These are phyloP conservation scores for Yponomeuta sedellus DNA, from an alignment of 2,888 invertebrate genomes.

Conservation along the genomic window DNA sequence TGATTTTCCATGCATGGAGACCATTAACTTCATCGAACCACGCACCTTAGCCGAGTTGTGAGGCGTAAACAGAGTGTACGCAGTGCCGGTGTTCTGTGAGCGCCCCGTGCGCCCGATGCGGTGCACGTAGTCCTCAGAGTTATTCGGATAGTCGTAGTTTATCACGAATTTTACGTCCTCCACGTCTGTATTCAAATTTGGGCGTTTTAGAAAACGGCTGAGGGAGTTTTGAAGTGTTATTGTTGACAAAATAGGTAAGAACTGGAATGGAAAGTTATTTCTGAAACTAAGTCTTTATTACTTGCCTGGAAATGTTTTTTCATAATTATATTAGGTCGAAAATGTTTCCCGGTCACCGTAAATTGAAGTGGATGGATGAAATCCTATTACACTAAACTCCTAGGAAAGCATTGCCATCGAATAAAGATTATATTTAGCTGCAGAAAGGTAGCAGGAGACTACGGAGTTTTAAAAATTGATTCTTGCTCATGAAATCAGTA, in stretches of 20 bases:
- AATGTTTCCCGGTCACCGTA: no score
- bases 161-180: conserved; percentile 99
- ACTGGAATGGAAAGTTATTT: no score
- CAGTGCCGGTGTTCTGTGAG: conserved; percentile 93
- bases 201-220: neutral
- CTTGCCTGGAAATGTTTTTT: no score
- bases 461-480: no score
- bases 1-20: no score
- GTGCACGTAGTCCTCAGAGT: conserved; percentile 98
- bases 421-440: neutral
- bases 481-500: no score
- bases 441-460: no score
- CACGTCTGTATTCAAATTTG: conserved; percentile 83
- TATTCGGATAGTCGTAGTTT: conserved; percentile 98
- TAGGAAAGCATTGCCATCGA: conserved; percentile 25
- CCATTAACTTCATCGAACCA: neutral
- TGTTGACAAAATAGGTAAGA: no score
- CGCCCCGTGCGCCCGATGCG: conserved; percentile 97
- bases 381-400: neutral
- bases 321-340: no score
- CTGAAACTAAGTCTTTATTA: no score
- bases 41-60: conserved; percentile 87
- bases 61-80: conserved; percentile 96
- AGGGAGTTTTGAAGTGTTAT: no score
- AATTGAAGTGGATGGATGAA: neutral